Conservation (phyloP, 2,797 vertebrate genomes). For the Gorsachius magnificus region DNA sequence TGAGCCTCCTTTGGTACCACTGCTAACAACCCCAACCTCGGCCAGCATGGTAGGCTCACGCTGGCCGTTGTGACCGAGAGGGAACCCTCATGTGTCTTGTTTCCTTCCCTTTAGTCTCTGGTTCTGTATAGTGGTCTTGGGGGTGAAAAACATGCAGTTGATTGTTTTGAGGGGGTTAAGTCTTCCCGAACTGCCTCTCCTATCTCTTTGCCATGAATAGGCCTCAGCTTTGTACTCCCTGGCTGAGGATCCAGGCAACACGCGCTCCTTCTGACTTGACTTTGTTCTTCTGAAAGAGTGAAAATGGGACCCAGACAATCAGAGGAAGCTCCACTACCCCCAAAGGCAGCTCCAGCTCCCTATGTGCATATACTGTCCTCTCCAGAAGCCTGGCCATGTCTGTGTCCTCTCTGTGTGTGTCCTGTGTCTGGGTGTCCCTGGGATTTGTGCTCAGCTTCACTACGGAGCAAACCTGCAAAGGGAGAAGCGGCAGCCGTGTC, state of each 20-base stretch:
- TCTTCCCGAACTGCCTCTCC: not conserved
- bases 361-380: not conserved
- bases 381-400: not conserved
- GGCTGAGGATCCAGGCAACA: not conserved
- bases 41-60: not conserved
- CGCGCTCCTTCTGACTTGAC: not conserved
- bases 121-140: not conserved
- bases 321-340: not conserved
- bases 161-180: not conserved
- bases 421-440: not conserved
- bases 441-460: not conserved
- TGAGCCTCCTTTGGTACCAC: not conserved
- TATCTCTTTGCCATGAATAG: not conserved
- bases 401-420: not conserved
- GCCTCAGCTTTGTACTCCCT: not conserved
- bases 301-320: not conserved
- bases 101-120: not conserved
- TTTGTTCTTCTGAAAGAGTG: not conserved
- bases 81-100: not conserved
- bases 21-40: not conserved
- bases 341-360: not conserved
- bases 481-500: accelerated
- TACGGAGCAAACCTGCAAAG: accelerated
- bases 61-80: not conserved
- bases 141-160: not conserved